These are phyloP conservation scores for Perccottus glenii DNA, from an alignment of 2,113 vertebrate genomes.

Conservation along the genomic window DNA sequence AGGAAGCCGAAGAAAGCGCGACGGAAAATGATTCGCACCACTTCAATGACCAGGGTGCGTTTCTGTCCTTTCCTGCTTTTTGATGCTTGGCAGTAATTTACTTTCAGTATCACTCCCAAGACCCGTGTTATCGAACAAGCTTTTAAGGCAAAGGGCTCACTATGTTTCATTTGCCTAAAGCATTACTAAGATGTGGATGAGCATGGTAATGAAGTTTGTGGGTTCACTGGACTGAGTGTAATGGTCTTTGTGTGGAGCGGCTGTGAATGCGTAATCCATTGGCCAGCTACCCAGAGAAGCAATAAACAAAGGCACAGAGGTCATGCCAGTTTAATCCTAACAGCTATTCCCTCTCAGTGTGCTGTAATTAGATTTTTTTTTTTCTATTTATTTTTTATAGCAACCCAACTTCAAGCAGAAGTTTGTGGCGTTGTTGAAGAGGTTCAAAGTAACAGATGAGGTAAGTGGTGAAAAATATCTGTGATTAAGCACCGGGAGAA, in stretches of 20 bases:
- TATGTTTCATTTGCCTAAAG: constrained; percentile 55
- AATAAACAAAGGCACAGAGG: constrained; percentile 40
- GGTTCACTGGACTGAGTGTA: constrained; percentile 57
- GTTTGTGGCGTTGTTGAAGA: constrained; percentile 83
- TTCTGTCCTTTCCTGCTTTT: not conserved
- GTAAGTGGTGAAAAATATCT: constrained; percentile 57
- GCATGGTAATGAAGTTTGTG: constrained; percentile 59
- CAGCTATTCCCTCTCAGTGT: constrained; percentile 13
- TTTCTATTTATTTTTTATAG: constrained; percentile 55
- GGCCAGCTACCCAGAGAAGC: constrained; percentile 41
- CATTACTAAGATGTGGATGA: constrained; percentile 64
- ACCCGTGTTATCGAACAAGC: constrained; percentile 31
- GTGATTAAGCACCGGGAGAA: constrained; percentile 5
- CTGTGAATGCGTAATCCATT: constrained; percentile 68
- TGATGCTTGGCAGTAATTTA: constrained; percentile 53
- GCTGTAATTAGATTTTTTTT: constrained; percentile 5
- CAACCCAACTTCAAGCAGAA: constrained; percentile 87
- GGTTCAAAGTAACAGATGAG: constrained; percentile 85
- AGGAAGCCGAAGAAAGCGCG: constrained; percentile 81
- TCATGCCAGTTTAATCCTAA: constrained; percentile 35
- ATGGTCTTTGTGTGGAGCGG: constrained; percentile 59
- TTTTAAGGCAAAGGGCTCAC: constrained; percentile 53
- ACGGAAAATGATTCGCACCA: constrained; percentile 81
- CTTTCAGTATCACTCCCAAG: constrained; percentile 29
- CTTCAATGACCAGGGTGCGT: constrained; percentile 82